Conservation (phyloP, 2,888 invertebrate genomes). For the Cybosia mesomella region DNA sequence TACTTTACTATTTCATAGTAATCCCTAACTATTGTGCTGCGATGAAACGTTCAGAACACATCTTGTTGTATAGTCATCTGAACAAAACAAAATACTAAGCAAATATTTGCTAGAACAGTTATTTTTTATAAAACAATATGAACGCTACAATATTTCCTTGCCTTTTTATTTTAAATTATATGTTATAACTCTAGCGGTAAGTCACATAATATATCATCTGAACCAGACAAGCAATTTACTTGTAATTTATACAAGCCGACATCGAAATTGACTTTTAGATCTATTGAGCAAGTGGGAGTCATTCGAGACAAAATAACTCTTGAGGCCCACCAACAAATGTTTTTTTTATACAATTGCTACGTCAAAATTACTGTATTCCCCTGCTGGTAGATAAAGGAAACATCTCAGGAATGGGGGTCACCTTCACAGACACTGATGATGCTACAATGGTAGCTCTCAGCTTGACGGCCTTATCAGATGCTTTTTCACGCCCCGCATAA, state of each 20-base stretch:
- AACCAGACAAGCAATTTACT: constrained; percentile 30
- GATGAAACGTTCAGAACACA: background rate
- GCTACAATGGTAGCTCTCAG: too few species aligned
- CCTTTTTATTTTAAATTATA: background rate
- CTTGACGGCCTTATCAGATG: too few species aligned
- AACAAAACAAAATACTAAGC: background rate
- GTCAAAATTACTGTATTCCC: too few species aligned
- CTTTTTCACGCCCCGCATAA: too few species aligned
- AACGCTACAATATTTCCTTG: background rate
- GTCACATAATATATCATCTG: background rate
- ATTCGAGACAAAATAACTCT: constrained; percentile 38
- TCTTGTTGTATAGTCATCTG: background rate
- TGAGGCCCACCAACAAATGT: constrained; percentile 18
- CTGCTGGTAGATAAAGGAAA: too few species aligned
- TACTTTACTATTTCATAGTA: background rate
- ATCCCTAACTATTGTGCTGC: background rate
- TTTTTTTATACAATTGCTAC: too few species aligned
- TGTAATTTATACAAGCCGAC: constrained; percentile 46
- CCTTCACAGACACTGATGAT: too few species aligned
- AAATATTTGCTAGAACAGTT: background rate
- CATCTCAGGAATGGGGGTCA: too few species aligned
- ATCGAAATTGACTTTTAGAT: constrained; percentile 46
- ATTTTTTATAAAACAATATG: background rate
- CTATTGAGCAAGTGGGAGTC: constrained; percentile 43
- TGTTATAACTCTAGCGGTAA: background rate